Evolutionary conservation across 1,140 invertebrate genomes (phyloP).

Genomic region (Drosophila navojoa): DNA sequence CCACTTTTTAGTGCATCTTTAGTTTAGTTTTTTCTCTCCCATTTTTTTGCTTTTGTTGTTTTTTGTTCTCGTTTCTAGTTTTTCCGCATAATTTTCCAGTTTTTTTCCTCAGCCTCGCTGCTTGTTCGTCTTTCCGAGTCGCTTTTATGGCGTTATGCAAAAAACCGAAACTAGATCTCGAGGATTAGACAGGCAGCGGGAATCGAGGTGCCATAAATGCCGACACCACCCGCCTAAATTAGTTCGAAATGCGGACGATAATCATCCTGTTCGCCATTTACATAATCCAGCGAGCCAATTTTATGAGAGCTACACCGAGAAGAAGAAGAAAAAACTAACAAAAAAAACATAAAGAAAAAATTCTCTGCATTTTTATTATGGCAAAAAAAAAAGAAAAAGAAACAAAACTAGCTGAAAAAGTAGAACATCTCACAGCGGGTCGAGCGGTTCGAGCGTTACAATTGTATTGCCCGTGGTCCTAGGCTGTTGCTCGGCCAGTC

Average conservation of each 20-base stretch:
- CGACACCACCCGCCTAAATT: conserved; percentile 74
- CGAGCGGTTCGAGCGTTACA: not conserved
- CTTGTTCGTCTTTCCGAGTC: conserved; percentile 18
- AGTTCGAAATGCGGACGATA: conserved; percentile 59
- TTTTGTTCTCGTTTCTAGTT: conserved; percentile 5
- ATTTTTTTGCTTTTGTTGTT: conserved; percentile 9
- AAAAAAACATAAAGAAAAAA: conserved; percentile 49
- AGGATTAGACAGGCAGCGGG: conserved; percentile 24
- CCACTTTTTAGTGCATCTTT: conserved; percentile 64
- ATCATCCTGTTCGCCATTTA: conserved; percentile 49
- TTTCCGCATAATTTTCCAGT: conserved; percentile 1
- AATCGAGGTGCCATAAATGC: conserved; percentile 51
- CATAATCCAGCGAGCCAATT: conserved; percentile 35
- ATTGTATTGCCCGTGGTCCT: no score
- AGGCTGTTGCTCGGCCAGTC: not conserved
- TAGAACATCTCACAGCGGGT: conserved; percentile 60
- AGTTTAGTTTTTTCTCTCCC: conserved; percentile 6
- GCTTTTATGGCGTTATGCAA: conserved; percentile 47
- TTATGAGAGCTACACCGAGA: conserved; percentile 24
- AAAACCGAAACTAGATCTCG: conserved; percentile 46
- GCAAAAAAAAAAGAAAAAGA: conserved; percentile 52
- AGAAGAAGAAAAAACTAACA: conserved; percentile 6
- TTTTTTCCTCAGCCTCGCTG: conserved; percentile 14
- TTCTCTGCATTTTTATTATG: conserved; percentile 63
- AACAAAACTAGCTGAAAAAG: conserved; percentile 26